phyloP scores from a whole-genome alignment of 2,888 invertebrate genomes.

The Belgica antarctica region DNA sequence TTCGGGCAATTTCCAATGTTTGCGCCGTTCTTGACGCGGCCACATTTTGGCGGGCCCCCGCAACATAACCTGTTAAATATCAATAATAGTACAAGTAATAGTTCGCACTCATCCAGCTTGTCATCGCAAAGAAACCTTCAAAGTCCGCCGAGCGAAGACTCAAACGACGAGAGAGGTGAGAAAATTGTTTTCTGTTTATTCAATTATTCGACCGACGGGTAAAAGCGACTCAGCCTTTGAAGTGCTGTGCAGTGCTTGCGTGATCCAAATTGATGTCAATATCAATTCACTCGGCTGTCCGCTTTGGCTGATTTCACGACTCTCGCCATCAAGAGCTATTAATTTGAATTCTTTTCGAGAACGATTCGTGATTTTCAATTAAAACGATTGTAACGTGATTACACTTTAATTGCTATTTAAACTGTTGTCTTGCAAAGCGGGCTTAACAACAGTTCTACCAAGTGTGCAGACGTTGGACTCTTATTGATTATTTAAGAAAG shows the following conservation, averaged over 20 bases:
- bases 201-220: not conserved
- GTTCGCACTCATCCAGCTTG: conserved; percentile 35
- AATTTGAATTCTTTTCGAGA: not conserved
- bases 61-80: conserved; percentile 24
- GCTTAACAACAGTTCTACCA: too few species aligned
- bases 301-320: conserved; percentile 18
- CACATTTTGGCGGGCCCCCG: conserved; percentile 52
- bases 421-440: too few species aligned
- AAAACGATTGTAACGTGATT: conserved; percentile 8
- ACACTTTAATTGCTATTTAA: conserved; percentile 11
- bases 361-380: conserved; percentile 23
- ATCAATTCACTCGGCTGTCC: conserved; percentile 20
- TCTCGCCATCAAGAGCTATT: conserved; percentile 15
- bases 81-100: conserved; percentile 21
- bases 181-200: not conserved
- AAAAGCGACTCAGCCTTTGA: too few species aligned
- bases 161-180: conserved; percentile 59
- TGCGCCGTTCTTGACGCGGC: conserved; percentile 49
- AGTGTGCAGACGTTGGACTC: too few species aligned
- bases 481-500: too few species aligned
- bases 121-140: conserved; percentile 48
- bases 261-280: conserved; percentile 22
- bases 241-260: conserved; percentile 14
- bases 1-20: conserved; percentile 56
- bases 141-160: conserved; percentile 60